Base-by-base conservation (phyloP, 2,888 invertebrate species). In the Tholera decimalis region DNA sequence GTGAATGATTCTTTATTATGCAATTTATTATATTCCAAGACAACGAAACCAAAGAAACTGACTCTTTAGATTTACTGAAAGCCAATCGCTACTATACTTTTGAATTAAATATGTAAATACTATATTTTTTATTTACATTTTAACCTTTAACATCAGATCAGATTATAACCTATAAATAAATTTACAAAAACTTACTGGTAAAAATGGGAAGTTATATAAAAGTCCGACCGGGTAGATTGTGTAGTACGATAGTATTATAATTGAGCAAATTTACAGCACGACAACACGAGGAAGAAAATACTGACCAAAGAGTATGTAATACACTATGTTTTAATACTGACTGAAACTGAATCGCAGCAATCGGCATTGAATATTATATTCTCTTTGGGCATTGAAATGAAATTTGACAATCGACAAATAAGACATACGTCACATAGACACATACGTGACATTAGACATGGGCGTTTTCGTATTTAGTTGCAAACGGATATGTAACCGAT, bases 151-250 rank as follows among this genome's bases (percentile, higher is more conserved):
- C 18, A 56, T 41, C 59, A 63, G 51, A 56, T 70, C 39, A 46
- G 2, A 18, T 37, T 9, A 30, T 76, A 74, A 74, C 72, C 72
- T 76, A 50, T 8, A 68, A 59, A 39, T 11, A 24, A 11, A n/a
- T 1, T 11, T 33, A 18, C 0, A 22, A 5, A 18, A 35, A 60
- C 74, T 53, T 57, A 55, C 74, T 57, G 43, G 26, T 47, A 33
- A 33, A 49, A 54, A 13, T 0, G 43, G 1, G 7, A 35, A 35
- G 18, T 46, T 24, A 35, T n/a, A n/a, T 54, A 33, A 39, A 68
- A 53, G 6, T 30, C 22, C 6, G 20, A 13, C 11, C 41, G 22
- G 1, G 18, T 22, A 11, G 35, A 39, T 47, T 30, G 18, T 41
- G 6, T 9, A 39, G 7, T 30, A 58, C 49, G 47, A 41, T 56